Evolutionary conservation across 2,888 invertebrate genomes (phyloP).

Genomic region (Eulithis testata): DNA sequence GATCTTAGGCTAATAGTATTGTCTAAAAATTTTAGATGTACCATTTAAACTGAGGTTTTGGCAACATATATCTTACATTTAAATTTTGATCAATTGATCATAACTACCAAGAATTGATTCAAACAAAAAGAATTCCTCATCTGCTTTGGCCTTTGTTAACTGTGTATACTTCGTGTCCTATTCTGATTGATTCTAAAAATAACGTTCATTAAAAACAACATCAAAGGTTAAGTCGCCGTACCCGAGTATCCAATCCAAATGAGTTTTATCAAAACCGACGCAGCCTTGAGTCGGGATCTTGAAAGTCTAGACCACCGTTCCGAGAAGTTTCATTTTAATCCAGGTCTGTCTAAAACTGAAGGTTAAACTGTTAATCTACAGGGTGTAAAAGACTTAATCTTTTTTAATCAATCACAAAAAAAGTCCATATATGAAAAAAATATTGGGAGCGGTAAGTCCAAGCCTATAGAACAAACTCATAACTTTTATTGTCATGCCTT

Average conservation of each 20-base stretch:
- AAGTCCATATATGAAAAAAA: too few species aligned
- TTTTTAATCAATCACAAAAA: too few species aligned
- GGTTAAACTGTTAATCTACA: conserved; percentile 24
- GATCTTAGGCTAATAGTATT: too few species aligned
- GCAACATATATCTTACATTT: not conserved
- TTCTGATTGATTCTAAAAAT: not conserved
- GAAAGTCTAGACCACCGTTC: conserved; percentile 50
- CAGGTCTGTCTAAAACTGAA: conserved; percentile 30
- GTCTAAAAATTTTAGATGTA: too few species aligned
- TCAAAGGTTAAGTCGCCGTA: conserved; percentile 12
- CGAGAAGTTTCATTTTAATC: conserved; percentile 45
- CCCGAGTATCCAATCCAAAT: conserved; percentile 16
- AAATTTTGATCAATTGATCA: not conserved
- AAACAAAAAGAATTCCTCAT: not conserved
- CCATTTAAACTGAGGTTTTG: too few species aligned
- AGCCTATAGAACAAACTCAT: too few species aligned
- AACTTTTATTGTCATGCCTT: too few species aligned
- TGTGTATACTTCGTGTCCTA: not conserved
- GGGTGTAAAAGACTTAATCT: not conserved
- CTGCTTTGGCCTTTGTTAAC: not conserved
- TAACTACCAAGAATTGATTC: not conserved
- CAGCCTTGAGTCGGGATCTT: conserved; percentile 29
- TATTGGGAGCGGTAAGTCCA: too few species aligned
- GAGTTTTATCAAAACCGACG: conserved; percentile 26
- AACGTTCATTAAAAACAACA: not conserved